phyloP scores from a whole-genome alignment of 2,113 vertebrate species.

The Pteruthius melanotis region DNA sequence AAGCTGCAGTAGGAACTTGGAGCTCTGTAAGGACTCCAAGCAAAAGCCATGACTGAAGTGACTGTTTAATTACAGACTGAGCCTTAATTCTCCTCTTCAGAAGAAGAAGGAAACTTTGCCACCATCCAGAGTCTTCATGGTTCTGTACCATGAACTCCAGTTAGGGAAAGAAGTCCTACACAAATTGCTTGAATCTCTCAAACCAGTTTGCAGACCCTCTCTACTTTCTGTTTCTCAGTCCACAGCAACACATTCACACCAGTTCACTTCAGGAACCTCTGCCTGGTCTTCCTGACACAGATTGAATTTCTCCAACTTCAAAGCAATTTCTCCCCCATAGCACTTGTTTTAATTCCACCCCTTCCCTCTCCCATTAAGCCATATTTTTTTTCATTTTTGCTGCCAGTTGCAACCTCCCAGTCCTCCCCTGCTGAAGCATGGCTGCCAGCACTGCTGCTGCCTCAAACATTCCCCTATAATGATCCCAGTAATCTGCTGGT shows the following conservation, averaged over 20 bases:
- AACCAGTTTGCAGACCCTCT: background rate
- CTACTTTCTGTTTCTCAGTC: background rate
- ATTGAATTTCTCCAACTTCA: background rate
- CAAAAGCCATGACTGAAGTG: background rate
- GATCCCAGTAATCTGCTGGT: background rate
- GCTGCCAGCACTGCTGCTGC: background rate
- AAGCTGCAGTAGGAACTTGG: background rate
- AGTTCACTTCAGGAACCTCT: background rate
- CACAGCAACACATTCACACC: background rate
- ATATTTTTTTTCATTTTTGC: background rate
- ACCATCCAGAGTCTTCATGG: background rate
- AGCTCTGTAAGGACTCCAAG: background rate
- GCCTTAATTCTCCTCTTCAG: background rate
- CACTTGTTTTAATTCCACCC: background rate
- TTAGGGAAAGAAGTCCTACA: background rate
- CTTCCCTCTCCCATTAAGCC: background rate
- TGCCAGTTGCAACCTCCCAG: background rate
- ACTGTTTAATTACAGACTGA: background rate
- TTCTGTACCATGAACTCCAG: background rate
- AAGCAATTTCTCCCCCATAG: background rate
- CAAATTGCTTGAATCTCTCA: background rate
- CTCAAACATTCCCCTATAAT: background rate
- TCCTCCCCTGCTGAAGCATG: background rate
- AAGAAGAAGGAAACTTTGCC: background rate
- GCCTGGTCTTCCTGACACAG: background rate